phyloP scores from a whole-genome alignment of 2,113 vertebrate species.

The Sylvilagus bachmani region DNA sequence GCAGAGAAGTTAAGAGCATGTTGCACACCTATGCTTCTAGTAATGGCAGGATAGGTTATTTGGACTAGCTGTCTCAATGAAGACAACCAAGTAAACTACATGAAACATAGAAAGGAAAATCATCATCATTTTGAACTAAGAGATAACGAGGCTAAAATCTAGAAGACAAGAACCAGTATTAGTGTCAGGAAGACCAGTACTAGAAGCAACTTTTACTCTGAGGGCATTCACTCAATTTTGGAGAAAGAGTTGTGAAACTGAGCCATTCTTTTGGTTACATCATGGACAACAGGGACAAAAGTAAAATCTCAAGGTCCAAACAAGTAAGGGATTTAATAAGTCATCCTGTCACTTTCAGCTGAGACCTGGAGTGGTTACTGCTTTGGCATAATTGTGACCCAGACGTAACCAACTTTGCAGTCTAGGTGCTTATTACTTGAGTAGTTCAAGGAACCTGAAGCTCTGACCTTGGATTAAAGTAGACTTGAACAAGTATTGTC shows the following conservation, averaged over 20 bases:
- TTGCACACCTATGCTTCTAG: not conserved
- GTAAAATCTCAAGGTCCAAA: not conserved
- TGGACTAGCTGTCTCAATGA: not conserved
- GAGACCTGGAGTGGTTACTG: not conserved
- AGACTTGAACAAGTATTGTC: not conserved
- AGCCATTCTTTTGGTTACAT: conserved; percentile 41
- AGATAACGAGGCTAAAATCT: not conserved
- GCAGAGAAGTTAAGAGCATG: not conserved
- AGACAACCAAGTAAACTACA: not conserved
- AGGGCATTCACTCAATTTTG: not conserved
- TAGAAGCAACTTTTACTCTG: not conserved
- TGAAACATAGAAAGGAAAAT: conserved; percentile 1
- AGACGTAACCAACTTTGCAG: not conserved
- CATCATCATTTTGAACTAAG: not conserved
- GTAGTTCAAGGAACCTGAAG: not conserved
- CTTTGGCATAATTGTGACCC: not conserved
- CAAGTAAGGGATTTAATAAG: not conserved
- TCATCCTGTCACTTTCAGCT: not conserved
- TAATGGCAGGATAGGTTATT: not conserved
- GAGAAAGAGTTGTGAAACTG: conserved; percentile 7
- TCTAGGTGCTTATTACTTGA: not conserved
- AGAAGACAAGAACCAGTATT: not conserved
- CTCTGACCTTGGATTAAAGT: not conserved
- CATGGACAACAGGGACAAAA: not conserved
- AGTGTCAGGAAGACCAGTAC: not conserved